Conservation (phyloP, 1,140 invertebrate genomes). For the Asbolus verrucosus region DNA sequence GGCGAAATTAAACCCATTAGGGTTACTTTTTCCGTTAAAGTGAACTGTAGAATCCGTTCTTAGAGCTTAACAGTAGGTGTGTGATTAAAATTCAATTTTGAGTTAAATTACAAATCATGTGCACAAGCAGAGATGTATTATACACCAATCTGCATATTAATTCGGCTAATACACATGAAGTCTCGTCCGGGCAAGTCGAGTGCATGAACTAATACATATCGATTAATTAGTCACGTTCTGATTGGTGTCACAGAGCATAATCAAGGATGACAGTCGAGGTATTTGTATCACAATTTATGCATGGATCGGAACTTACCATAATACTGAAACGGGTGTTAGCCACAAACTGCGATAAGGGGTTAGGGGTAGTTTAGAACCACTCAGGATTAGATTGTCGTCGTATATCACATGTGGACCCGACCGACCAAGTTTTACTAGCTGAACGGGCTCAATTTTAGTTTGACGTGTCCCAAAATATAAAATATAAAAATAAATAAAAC, state of each 20-base stretch:
- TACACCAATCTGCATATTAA: slow-evolving; percentile 6
- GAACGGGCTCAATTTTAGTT: background rate
- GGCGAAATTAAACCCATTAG: too few species aligned
- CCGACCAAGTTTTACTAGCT: background rate
- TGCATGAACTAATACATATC: slow-evolving; percentile 34
- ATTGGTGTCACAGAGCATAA: slow-evolving; percentile 34
- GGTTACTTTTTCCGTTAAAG: too few species aligned
- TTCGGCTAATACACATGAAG: background rate
- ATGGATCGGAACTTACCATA: slow-evolving; percentile 24
- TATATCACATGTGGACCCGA: slow-evolving; percentile 18
- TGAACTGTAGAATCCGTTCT: too few species aligned
- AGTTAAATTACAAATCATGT: background rate
- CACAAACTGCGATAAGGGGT: slow-evolving; percentile 24
- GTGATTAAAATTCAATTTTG: background rate
- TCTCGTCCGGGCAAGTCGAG: slow-evolving; percentile 13
- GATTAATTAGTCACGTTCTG: slow-evolving; percentile 34
- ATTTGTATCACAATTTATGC: slow-evolving; percentile 36
- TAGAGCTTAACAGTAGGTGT: too few species aligned
- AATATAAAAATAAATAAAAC: background rate
- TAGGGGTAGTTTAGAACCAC: slow-evolving; percentile 28
- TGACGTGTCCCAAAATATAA: slow-evolving; percentile 19
- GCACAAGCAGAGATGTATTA: background rate
- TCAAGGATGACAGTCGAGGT: slow-evolving; percentile 29
- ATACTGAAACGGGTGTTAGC: slow-evolving; percentile 25
- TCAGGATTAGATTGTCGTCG: slow-evolving; percentile 27